Percentiles rank a stretch among this genome's conserved stretches.
phyloP scores from a whole-genome alignment of 2,888 invertebrate genomes.

The Rambutsinella grinnellia region DNA sequence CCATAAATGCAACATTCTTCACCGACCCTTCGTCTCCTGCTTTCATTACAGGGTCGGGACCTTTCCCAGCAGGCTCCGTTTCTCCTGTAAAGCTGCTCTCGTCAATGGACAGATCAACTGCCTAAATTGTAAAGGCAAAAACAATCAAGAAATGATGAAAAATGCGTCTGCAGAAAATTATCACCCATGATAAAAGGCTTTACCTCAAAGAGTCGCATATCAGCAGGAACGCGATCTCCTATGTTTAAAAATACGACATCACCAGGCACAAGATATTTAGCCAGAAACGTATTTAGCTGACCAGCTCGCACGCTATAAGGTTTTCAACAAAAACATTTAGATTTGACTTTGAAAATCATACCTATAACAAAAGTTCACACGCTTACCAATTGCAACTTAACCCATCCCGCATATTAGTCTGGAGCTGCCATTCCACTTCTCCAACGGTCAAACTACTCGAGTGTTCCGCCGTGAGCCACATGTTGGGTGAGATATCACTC shows the following conservation, averaged over 20 bases:
- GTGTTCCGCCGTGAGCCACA: slow-evolving; percentile 80
- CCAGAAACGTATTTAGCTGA: slow-evolving; percentile 88
- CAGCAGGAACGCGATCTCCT: slow-evolving; percentile 97
- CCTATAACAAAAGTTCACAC: slow-evolving; percentile 1
- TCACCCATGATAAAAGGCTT: slow-evolving; percentile 35
- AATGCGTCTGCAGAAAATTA: not conserved
- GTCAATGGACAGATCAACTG: slow-evolving; percentile 93
- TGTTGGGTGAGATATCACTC: slow-evolving; percentile 67
- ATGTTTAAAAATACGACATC: slow-evolving; percentile 93
- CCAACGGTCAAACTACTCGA: slow-evolving; percentile 79
- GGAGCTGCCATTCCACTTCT: slow-evolving; percentile 84
- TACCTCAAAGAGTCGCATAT: slow-evolving; percentile 90
- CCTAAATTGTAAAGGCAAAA: slow-evolving; percentile 68
- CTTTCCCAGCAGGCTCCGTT: slow-evolving; percentile 91
- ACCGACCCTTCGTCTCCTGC: slow-evolving; percentile 72
- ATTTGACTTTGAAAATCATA: slow-evolving; percentile 3
- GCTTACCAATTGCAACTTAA: slow-evolving; percentile 89
- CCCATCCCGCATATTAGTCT: slow-evolving; percentile 81
- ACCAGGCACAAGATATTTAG: slow-evolving; percentile 96
- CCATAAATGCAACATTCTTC: slow-evolving; percentile 95
- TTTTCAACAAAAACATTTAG: slow-evolving; percentile 45
- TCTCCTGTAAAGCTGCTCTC: slow-evolving; percentile 99
- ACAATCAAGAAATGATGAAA: slow-evolving; percentile 4
- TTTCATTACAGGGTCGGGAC: slow-evolving; percentile 77
- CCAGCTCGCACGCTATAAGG: slow-evolving; percentile 84